Conservation (phyloP, 2,797 vertebrate species). For the Clarias laeviceps region DNA sequence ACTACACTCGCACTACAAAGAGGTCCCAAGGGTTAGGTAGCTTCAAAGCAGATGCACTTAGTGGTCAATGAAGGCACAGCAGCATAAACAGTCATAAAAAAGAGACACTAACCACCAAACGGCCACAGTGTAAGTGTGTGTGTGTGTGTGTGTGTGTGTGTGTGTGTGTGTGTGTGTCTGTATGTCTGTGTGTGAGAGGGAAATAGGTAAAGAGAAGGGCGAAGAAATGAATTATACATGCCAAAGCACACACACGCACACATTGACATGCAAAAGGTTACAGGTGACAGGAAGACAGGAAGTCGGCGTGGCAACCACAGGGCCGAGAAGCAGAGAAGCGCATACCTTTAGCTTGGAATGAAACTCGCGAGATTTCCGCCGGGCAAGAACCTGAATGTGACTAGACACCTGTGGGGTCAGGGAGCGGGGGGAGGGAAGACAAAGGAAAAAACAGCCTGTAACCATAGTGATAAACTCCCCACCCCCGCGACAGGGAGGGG, state of each 20-base stretch:
- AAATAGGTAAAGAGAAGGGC: slow-evolving; percentile 37
- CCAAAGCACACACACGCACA: slow-evolving; percentile 74
- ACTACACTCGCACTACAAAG: slow-evolving; percentile 40
- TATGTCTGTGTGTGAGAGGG: not conserved
- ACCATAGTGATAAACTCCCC: slow-evolving; percentile 99
- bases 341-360: slow-evolving; percentile 99
- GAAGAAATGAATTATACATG: slow-evolving; percentile 60
- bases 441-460: slow-evolving; percentile 98
- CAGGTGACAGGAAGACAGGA: slow-evolving; percentile 87
- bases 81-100: slow-evolving; percentile 35
- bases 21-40: slow-evolving; percentile 37
- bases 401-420: slow-evolving; percentile 99
- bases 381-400: slow-evolving; percentile 99
- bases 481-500: slow-evolving; percentile 85
- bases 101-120: slow-evolving; percentile 41
- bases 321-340: slow-evolving; percentile 99
- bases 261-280: slow-evolving; percentile 71
- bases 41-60: slow-evolving; percentile 60
- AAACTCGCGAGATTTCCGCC: slow-evolving; percentile 99
- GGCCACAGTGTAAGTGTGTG: slow-evolving; percentile 29
- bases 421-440: slow-evolving; percentile 93
- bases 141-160: slow-evolving; percentile 14
- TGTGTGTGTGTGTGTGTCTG: slow-evolving; percentile 3
- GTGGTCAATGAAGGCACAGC: slow-evolving; percentile 50
- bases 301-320: slow-evolving; percentile 93